phyloP scores from a whole-genome alignment of 2,113 vertebrate species.

The Nesogale talazaci region DNA sequence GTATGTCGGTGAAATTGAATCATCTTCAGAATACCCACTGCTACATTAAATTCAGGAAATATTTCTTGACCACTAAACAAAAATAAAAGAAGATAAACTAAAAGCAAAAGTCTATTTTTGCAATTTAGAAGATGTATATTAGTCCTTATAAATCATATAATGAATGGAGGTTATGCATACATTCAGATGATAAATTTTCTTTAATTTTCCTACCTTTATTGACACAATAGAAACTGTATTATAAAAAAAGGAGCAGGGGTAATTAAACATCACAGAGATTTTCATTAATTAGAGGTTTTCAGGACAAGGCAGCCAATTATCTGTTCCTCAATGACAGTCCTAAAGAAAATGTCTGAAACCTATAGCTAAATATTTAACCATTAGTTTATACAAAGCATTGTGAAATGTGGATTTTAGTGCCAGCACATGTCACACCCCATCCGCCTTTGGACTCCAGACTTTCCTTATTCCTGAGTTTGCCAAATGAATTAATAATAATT shows the following conservation, averaged over 20 bases:
- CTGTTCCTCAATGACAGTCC: not conserved
- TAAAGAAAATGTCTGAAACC: not conserved
- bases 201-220: not conserved
- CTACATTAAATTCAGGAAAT: not conserved
- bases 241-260: not conserved
- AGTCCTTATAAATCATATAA: not conserved
- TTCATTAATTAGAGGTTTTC: slow-evolving; percentile 17
- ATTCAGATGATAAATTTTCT: not conserved
- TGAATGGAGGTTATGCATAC: slow-evolving; percentile 24
- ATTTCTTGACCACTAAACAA: not conserved
- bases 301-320: not conserved
- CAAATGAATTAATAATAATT: slow-evolving; percentile 74
- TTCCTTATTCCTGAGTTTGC: slow-evolving; percentile 45
- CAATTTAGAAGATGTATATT: not conserved
- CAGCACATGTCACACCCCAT: not conserved
- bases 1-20: too few species aligned
- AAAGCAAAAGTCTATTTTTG: too few species aligned
- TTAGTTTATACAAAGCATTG: not conserved
- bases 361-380: not conserved
- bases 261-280: not conserved
- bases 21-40: too few species aligned
- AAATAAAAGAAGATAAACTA: not conserved
- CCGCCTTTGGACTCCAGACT: not conserved
- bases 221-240: not conserved
- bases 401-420: not conserved